phyloP scores from a whole-genome alignment of 1,140 invertebrate genomes.

The Meloidogyne floridensis region DNA sequence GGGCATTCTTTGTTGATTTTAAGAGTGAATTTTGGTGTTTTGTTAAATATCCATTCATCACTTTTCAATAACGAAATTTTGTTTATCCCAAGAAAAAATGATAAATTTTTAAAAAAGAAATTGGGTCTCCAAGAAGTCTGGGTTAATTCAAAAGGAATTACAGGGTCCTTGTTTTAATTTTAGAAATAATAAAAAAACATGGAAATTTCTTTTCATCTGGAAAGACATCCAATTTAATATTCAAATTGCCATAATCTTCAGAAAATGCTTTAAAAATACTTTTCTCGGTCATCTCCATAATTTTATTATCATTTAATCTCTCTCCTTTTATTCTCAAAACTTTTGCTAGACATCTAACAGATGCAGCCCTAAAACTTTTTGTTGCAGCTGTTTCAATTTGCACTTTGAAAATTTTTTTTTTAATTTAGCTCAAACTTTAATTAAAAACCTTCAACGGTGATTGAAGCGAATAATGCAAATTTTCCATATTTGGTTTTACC shows the following conservation, averaged over 20 bases:
- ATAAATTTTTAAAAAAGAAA: not conserved
- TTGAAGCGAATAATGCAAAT: conserved; percentile 46
- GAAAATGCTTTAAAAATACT: conserved; percentile 20
- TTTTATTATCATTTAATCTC: not conserved
- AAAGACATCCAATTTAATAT: conserved; percentile 5
- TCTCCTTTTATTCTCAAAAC: not conserved
- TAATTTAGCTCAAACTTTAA: conserved; percentile 7
- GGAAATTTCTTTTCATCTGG: not conserved
- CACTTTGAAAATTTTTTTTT: conserved; percentile 12
- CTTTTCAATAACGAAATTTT: conserved; percentile 35
- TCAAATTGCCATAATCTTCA: conserved; percentile 18
- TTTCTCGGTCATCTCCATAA: conserved; percentile 4
- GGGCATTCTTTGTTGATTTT: conserved; percentile 10
- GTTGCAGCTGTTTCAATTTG: conserved; percentile 62
- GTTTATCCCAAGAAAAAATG: conserved; percentile 23
- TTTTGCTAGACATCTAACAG: conserved; percentile 52
- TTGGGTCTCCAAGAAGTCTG: not conserved
- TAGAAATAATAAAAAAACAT: not conserved
- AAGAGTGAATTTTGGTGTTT: conserved; percentile 54
- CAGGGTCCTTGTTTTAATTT: too few species aligned
- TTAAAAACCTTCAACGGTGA: conserved; percentile 40
- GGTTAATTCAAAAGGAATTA: too few species aligned
- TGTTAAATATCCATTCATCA: conserved; percentile 58
- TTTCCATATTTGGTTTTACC: conserved; percentile 49
- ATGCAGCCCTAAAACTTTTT: conserved; percentile 52